Evolutionary conservation across 2,888 invertebrate genomes (phyloP), one percentile per base, ranked within the genome.

Genomic region (Drosophila subsilvestris): DNA sequence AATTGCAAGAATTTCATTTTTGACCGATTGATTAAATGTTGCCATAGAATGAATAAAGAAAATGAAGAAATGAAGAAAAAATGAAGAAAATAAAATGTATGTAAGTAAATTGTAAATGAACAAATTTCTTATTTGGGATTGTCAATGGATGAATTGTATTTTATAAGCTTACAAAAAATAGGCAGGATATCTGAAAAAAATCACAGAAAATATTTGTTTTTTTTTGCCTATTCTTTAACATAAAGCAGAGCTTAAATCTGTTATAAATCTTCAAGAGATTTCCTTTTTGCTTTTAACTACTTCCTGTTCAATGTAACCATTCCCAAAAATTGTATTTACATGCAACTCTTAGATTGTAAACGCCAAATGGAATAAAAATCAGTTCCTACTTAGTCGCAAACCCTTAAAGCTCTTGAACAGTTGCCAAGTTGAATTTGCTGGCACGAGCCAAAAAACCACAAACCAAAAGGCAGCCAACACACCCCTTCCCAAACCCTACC

Each of bases 401-500:
- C 73, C 58, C 71, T 63, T 58, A 50, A 70, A 63, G 56, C 49
- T 29, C 55, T 72, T 72, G 74, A 73, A 72, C 59, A 18, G 25
- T 44, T 56, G 72, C 72, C 73, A 72, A 74, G 55, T 67, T 63
- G 51, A 51, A 63, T 60, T 62, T 49, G 67, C 62, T 74, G 74
- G 74, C 74, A 74, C 75, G 45, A 61, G 55, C 62, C 55, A 63
- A 54, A 29, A 66, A 74, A 20, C 67, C 74, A 66, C 73, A 74
- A 73, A 57, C 71, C 59, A 73, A 55, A 59, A 65, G 51, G 55
- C 59, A 73, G 27, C 65, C 47, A 37, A 14, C 20, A 44, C 7
- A 48, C 47, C 47, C 53, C 42, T 48, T 53, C 2, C 29, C 14
- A 17, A 9, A 14, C 0, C 14, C 37, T 14, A 6, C 6, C 14